Evolutionary conservation across 2,888 invertebrate species (phyloP).

Genomic region (Allacma fusca): DNA sequence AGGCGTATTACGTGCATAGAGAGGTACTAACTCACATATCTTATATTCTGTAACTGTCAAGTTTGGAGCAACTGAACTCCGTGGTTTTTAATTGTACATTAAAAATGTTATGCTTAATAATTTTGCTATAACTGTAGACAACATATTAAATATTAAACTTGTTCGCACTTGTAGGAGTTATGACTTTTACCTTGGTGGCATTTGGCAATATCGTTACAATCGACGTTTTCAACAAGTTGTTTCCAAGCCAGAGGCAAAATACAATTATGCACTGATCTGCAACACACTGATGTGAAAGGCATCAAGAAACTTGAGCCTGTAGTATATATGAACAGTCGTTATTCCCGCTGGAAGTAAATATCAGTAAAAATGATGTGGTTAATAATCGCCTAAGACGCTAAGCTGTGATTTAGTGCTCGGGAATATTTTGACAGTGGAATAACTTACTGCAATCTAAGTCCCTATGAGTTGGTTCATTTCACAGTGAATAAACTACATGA

Average conservation of each 20-base stretch:
- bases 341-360: neutral
- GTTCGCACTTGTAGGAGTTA: neutral
- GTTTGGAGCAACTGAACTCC: too few species aligned
- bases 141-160: neutral
- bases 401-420: neutral
- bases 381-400: constrained; percentile 1
- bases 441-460: neutral
- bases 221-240: constrained; percentile 16
- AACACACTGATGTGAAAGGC: neutral
- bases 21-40: too few species aligned
- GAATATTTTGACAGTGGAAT: constrained; percentile 4
- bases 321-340: neutral
- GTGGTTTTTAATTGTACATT: too few species aligned
- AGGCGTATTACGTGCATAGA: too few species aligned
- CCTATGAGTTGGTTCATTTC: neutral
- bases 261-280: neutral
- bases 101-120: too few species aligned
- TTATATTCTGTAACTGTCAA: too few species aligned
- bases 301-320: neutral
- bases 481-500: neutral
- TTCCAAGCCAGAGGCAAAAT: neutral
- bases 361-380: constrained; percentile 10
- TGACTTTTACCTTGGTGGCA: constrained; percentile 1
- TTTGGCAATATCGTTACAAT: constrained; percentile 12
- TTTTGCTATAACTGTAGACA: too few species aligned